phyloP scores from a whole-genome alignment of 2,888 invertebrate species.

The Tetropium fuscum region DNA sequence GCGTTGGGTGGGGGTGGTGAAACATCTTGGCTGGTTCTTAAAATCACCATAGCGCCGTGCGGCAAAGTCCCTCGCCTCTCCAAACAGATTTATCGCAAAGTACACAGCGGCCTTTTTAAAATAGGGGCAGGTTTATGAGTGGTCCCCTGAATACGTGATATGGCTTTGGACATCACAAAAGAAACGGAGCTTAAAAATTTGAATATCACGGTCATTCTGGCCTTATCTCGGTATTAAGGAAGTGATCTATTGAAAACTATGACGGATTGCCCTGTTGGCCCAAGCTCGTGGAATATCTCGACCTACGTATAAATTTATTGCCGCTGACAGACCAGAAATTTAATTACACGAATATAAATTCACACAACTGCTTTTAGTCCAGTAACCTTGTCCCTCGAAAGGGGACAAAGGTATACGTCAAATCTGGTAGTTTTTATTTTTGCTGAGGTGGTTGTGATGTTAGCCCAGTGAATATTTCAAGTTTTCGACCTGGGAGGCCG shows the following conservation, averaged over 20 bases:
- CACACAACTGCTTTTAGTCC: no score
- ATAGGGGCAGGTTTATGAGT: constrained; percentile 53
- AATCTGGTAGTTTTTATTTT: no score
- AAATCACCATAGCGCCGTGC: constrained; percentile 44
- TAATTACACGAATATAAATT: no score
- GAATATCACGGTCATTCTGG: constrained; percentile 68
- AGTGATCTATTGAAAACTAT: constrained; percentile 63
- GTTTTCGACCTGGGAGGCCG: no score
- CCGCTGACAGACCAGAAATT: no score
- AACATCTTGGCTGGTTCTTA: constrained; percentile 58
- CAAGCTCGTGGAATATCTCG: neutral
- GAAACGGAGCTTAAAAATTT: constrained; percentile 67
- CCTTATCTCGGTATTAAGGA: constrained; percentile 65
- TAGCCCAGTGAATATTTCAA: no score
- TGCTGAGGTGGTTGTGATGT: no score
- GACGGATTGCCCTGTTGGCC: constrained; percentile 57
- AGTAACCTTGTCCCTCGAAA: no score
- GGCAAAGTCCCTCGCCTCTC: constrained; percentile 37
- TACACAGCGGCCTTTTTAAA: constrained; percentile 29
- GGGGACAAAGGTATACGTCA: no score
- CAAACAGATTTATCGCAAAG: constrained; percentile 28
- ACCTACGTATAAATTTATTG: neutral
- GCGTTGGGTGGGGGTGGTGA: constrained; percentile 51
- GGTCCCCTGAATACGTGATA: constrained; percentile 62
- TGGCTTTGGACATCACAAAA: constrained; percentile 62